Percentiles rank a stretch among this genome's conserved stretches.
Conservation (phyloP, 2,888 invertebrate species). For the Cheilosia urbana region DNA sequence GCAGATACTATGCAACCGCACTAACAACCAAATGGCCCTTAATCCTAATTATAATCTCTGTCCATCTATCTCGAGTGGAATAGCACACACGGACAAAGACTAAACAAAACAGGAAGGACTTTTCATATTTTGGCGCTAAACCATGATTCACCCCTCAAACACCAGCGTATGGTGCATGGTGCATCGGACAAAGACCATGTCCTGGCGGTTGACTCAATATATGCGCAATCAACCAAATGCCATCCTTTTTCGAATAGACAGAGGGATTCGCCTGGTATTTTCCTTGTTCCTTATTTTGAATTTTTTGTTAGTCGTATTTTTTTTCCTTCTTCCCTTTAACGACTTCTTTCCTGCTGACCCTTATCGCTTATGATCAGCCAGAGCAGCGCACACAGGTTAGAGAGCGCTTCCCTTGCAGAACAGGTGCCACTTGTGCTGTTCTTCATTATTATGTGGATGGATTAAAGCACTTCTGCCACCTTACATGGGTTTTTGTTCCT, state of each 20-base stretch:
- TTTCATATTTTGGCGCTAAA: conserved; percentile 71
- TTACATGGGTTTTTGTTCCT: conserved; percentile 30
- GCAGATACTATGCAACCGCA: conserved; percentile 38
- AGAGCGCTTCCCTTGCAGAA: conserved; percentile 57
- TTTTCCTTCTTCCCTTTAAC: conserved; percentile 46
- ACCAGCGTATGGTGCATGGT: conserved; percentile 15
- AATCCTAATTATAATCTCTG: conserved; percentile 73
- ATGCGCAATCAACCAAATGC: conserved; percentile 75
- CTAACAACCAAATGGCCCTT: conserved; percentile 67
- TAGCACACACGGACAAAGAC: conserved; percentile 32
- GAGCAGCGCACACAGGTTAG: conserved; percentile 56
- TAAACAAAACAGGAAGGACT: conserved; percentile 72
- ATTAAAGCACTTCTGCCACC: conserved; percentile 69
- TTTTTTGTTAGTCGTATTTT: background rate
- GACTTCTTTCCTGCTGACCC: conserved; percentile 75
- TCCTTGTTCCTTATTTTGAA: conserved; percentile 39
- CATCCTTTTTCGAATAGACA: conserved; percentile 63
- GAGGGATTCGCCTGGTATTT: conserved; percentile 34
- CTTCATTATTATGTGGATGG: conserved; percentile 45
- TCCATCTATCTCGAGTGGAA: conserved; percentile 59
- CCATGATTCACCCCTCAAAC: conserved; percentile 68
- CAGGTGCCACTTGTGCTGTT: conserved; percentile 70
- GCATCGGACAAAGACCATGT: conserved; percentile 47
- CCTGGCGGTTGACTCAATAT: conserved; percentile 74
- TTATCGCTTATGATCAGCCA: conserved; percentile 64